Base-by-base conservation (phyloP, 1,140 invertebrate species). In the Hormaphis cornu region DNA sequence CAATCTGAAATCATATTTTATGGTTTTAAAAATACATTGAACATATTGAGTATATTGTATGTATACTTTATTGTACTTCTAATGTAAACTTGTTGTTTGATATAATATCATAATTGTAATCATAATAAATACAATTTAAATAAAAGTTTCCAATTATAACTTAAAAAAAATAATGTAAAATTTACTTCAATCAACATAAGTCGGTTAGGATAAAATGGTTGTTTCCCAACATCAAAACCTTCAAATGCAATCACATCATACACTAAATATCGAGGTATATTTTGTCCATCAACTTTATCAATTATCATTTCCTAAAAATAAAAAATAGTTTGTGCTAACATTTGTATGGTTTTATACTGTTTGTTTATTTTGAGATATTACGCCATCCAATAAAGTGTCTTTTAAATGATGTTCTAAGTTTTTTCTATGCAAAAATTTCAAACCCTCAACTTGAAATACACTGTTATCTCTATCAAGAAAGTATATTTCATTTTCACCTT, bases 401-500 rank as follows among this genome's bases (percentile, higher is more conserved):
- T 76, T 81, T 1, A 98, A 76, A 80, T 89, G 88, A 70, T 83
- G 80, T 9, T 81, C 81, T 0, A 85, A 78, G 77, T 93, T 85
- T 77, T 88, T 89, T 69, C 85, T 81, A 73, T 87, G 81, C 1
- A 88, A 83, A 82, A 99, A 99, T 54, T 80, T 81, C 2, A 98
- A 77, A 56, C 86, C 87, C 18, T 84, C 79, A 1, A 95, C 89
- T 81, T 89, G 83, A 80, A 97, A 99, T n/a, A 95, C 87, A 74
- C 87, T 88, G 78, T 97, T 91, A 79, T 99, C 93, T 77, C 97
- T 83, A 81, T 99, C 97, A 73, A 98, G 82, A 78, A 98, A 95
- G 76, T 89, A 99, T 7, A 98, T 84, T 76, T 93, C 84, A 73
- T 89, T 83, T 74, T 86, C 82, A 16, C 85, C 87, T 75, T 93